Conservation (phyloP, 2,113 vertebrate genomes). For the Procapra przewalskii region DNA sequence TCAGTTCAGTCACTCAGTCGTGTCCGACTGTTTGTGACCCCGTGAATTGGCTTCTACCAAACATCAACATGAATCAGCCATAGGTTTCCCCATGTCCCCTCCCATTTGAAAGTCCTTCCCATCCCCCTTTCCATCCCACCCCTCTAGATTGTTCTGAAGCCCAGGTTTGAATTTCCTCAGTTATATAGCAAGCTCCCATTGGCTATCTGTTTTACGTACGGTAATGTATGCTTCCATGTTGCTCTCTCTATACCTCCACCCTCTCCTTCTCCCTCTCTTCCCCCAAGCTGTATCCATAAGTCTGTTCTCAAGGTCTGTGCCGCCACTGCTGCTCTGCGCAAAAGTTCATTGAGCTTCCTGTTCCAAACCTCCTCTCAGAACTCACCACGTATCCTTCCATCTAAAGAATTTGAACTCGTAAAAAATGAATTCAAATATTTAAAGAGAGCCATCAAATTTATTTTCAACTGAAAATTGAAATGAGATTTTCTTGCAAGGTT, state of each 20-base stretch:
- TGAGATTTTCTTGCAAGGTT: background rate
- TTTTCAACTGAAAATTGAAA: background rate
- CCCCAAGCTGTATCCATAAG: background rate
- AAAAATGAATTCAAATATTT: background rate
- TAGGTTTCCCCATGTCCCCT: background rate
- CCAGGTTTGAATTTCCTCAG: background rate
- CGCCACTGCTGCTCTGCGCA: fast-evolving
- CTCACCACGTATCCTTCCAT: background rate
- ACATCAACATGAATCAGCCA: background rate
- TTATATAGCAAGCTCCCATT: background rate
- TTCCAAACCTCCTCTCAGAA: background rate
- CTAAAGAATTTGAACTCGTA: background rate
- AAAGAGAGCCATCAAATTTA: background rate
- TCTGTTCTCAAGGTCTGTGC: background rate
- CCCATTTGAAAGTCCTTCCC: background rate
- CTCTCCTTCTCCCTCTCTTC: background rate
- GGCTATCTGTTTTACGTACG: background rate
- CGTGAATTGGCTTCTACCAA: background rate
- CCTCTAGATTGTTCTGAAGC: background rate
- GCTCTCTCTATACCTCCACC: background rate
- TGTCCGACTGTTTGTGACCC: too few species aligned
- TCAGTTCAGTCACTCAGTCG: too few species aligned
- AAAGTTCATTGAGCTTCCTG: background rate
- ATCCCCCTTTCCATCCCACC: background rate
- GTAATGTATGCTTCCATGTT: background rate